These are phyloP conservation scores for Malacoraja senta DNA, from an alignment of 2,797 vertebrate species.

Conservation along the genomic window DNA sequence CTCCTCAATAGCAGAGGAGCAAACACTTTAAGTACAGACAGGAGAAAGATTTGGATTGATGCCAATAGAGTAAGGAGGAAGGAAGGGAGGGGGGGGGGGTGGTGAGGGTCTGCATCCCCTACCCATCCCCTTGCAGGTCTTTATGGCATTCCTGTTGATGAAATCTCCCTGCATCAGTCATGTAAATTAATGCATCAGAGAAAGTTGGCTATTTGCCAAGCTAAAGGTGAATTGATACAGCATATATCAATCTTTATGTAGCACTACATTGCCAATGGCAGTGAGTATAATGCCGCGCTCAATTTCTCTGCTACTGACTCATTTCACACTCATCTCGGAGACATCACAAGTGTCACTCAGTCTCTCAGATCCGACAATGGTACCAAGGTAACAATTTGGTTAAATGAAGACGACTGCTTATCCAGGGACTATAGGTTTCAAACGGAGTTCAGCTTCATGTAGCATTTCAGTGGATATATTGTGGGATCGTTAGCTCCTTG, in stretches of 20 bases:
- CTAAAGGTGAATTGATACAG: constrained; percentile 6
- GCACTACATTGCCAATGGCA: background rate
- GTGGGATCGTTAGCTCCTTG: background rate
- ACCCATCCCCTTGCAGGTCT: background rate
- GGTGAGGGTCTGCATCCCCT: no score
- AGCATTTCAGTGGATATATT: background rate
- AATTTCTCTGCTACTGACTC: constrained; percentile 28
- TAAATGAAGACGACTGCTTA: background rate
- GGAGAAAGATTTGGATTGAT: background rate
- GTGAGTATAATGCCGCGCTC: constrained; percentile 7
- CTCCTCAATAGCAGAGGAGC: no score
- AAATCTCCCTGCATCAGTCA: background rate
- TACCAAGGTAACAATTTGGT: background rate
- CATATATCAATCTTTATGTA: constrained; percentile 22
- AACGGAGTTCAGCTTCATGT: background rate
- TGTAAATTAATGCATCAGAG: constrained; percentile 18
- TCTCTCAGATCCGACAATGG: background rate
- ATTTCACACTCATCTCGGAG: constrained; percentile 24
- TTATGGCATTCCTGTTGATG: background rate
- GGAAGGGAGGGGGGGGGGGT: no score
- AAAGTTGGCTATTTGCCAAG: constrained; percentile 35
- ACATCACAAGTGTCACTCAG: background rate
- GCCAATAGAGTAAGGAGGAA: background rate
- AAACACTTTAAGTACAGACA: background rate
- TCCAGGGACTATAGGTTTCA: background rate